Evolutionary conservation across 2,888 invertebrate species (phyloP).

Genomic region (Leptinotarsa rubiginosa): DNA sequence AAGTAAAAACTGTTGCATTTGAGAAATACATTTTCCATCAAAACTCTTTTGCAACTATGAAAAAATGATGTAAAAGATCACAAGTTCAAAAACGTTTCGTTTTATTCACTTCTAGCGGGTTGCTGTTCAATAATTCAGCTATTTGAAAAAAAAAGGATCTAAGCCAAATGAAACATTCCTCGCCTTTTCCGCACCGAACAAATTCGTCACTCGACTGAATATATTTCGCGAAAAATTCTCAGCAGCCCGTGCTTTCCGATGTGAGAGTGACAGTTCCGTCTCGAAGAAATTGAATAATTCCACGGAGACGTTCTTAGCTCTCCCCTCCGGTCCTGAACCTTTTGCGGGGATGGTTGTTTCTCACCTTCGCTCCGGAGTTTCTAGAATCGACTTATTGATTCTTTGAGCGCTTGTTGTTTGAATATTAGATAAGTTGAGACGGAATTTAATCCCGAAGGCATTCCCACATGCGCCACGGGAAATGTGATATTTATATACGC

Average conservation of each 20-base stretch:
- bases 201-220: slow-evolving; percentile 18
- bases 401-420: slow-evolving; percentile 60
- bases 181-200: neutral
- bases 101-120: too few species aligned
- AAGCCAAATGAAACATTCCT: slow-evolving; percentile 12
- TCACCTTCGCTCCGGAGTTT: slow-evolving; percentile 46
- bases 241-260: slow-evolving; percentile 16
- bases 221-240: slow-evolving; percentile 4
- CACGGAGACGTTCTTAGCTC: slow-evolving; percentile 9
- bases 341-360: slow-evolving; percentile 29
- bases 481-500: slow-evolving; percentile 56
- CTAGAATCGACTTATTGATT: slow-evolving; percentile 59
- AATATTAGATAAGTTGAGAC: slow-evolving; percentile 61
- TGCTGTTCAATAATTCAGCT: neutral
- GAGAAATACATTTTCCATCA: too few species aligned
- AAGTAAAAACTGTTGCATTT: too few species aligned
- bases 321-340: slow-evolving; percentile 3
- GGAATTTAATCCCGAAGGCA: slow-evolving; percentile 60
- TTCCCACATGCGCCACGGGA: slow-evolving; percentile 54
- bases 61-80: too few species aligned
- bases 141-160: too few species aligned
- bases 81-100: too few species aligned
- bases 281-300: slow-evolving; percentile 24
- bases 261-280: slow-evolving; percentile 21
- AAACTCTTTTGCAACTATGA: too few species aligned